Evolutionary conservation across 2,113 vertebrate genomes (phyloP).

Genomic region (Trinectes maculatus): DNA sequence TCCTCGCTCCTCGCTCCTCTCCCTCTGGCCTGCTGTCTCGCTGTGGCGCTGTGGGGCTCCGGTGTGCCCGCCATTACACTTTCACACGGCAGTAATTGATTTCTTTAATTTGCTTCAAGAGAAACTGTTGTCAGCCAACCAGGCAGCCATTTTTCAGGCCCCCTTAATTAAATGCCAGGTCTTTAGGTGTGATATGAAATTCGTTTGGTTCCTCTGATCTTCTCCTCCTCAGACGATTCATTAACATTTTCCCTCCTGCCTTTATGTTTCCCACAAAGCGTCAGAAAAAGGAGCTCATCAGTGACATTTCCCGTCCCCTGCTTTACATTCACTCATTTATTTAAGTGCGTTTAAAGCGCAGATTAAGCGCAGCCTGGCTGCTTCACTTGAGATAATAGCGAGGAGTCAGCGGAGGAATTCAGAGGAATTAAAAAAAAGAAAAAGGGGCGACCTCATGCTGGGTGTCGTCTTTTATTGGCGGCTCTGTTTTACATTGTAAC

Average conservation of each 20-base stretch:
- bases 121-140: slow-evolving; percentile 76
- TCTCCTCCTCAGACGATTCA: slow-evolving; percentile 75
- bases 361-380: slow-evolving; percentile 69
- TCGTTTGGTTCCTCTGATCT: slow-evolving; percentile 79
- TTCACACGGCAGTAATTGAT: slow-evolving; percentile 77
- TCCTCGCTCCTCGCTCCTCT: slow-evolving; percentile 37
- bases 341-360: slow-evolving; percentile 69
- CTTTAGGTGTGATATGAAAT: slow-evolving; percentile 82
- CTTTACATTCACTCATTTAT: slow-evolving; percentile 69
- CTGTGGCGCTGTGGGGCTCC: slow-evolving; percentile 58
- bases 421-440: slow-evolving; percentile 42
- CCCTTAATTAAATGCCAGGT: slow-evolving; percentile 82
- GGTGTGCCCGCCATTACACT: slow-evolving; percentile 60
- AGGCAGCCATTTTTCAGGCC: slow-evolving; percentile 76
- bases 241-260: slow-evolving; percentile 72
- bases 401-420: slow-evolving; percentile 39
- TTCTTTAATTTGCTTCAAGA: slow-evolving; percentile 81
- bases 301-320: slow-evolving; percentile 66
- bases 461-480: slow-evolving; percentile 20
- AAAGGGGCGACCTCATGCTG: slow-evolving; percentile 28
- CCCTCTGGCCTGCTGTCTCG: slow-evolving; percentile 50
- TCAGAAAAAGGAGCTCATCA: slow-evolving; percentile 67
- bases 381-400: slow-evolving; percentile 67
- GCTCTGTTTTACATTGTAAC: slow-evolving; percentile 31
- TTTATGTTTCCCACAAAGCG: slow-evolving; percentile 75